Evolutionary conservation across 2,113 vertebrate species (phyloP).

Genomic region (sheep (Ovis aries)): ARS-UI_Ramb_v3.0 NC_056077.1:24416501-24417000

Average conservation of each 20-base stretch:
- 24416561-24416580: not conserved
- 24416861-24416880: not conserved
- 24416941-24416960: too few relatives aligned
- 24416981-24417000: not conserved
- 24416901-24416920: not conserved
- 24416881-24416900: not conserved
- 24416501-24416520: not conserved
- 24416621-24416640: not conserved
- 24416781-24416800: not conserved
- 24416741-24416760: not conserved
- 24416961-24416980: not conserved
- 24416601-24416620: not conserved
- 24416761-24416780: not conserved
- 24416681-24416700: not conserved
- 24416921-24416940: fast-evolving
- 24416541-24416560: not conserved
- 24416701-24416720: not conserved
- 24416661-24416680: not conserved
- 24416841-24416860: not conserved
- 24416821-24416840: not conserved
- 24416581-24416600: not conserved
- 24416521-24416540: not conserved
- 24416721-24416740: not conserved
- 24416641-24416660: not conserved
- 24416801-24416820: not conserved